Evolutionary conservation across 2,113 vertebrate genomes (phyloP).

Genomic region (Tinamus guttatus): DNA sequence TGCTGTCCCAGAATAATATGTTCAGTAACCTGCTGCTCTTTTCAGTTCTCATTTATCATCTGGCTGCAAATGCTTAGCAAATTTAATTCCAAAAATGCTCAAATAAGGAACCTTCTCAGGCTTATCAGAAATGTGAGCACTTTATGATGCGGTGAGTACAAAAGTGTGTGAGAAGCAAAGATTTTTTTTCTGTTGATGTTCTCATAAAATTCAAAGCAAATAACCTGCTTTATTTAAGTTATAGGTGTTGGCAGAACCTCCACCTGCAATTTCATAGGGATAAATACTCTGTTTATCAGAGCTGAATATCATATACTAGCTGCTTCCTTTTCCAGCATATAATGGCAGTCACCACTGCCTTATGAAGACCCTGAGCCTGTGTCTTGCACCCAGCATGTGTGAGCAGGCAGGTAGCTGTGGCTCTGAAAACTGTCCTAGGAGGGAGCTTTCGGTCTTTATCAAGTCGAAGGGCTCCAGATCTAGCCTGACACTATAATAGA

Average conservation of each 20-base stretch:
- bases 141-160: not conserved
- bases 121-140: not conserved
- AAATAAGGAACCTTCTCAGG: not conserved
- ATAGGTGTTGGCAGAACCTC: not conserved
- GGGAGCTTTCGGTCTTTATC: not conserved
- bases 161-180: not conserved
- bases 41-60: not conserved
- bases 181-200: not conserved
- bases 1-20: not conserved
- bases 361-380: not conserved
- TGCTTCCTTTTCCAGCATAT: not conserved
- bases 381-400: rapidly evolving
- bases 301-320: not conserved
- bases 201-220: not conserved
- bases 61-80: not conserved
- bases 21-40: not conserved
- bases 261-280: not conserved
- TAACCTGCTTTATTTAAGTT: not conserved
- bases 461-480: not conserved
- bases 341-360: not conserved
- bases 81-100: not conserved
- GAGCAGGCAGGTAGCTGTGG: not conserved
- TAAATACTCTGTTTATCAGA: not conserved
- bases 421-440: not conserved
- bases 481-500: not conserved